Base-by-base conservation (phyloP, 2,797 vertebrate species). In the Rhinophrynus dorsalis region DNA sequence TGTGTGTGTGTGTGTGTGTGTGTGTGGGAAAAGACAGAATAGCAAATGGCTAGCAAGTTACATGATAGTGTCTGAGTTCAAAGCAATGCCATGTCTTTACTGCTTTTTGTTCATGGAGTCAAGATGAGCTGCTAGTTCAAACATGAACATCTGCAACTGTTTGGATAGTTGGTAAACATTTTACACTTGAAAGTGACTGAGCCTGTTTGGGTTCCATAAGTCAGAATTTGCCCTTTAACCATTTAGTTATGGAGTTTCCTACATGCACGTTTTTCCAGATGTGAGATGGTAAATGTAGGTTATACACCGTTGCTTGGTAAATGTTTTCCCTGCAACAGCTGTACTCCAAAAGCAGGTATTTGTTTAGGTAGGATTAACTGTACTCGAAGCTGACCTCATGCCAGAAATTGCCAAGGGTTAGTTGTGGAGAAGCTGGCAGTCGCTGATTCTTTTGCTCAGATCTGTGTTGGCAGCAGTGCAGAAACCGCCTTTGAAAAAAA, bases 351-450 rank as follows among this genome's bases (percentile, higher is more conserved):
- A 62, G 1, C 17, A 76, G 54, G 57, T 58, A 42, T 61, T 76
- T 3, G 3, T 24, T 66, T 76, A 77, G 73, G 24, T 68, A 35
- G 24, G 70, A 12, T 78, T 61, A 62, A 74, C 74, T 74, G 57
- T 75, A 74, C 76, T 73, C 9, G 0, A 35, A 37, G 60, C 57
- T 74, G 68, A 68, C 75, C 44, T 68, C 59, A 18, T 3, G 58
- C 56, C 56, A 71, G 70, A 55, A 61, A 54, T 57, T 77, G 64
- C 40, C 27, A 64, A 68, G 47, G 66, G 17, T 67, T 1, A 0
- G 63, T 71, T 72, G 55, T 58, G 42, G 65, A 63, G 64, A 68
- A 76, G 40, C 24, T 52, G 74, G 68, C 61, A 73, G 17, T 61
- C 76, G 47, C 67, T 75, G 7, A 1, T 64, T 61, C 10, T 75